Base-by-base conservation (phyloP, 1,140 invertebrate species). In the Bombus waltoni region DNA sequence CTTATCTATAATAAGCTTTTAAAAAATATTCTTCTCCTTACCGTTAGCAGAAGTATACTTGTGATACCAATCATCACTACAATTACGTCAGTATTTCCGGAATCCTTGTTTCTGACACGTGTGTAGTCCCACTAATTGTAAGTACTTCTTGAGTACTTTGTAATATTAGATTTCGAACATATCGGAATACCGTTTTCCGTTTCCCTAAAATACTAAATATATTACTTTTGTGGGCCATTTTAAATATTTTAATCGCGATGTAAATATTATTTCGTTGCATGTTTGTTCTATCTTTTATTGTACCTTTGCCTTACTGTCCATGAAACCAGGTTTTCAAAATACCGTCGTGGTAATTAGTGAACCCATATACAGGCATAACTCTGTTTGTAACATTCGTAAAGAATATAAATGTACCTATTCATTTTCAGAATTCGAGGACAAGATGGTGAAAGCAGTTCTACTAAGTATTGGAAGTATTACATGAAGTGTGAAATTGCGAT, bases 41-140 rank as follows among this genome's bases (percentile, higher is more conserved):
- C 74, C n/a, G 74, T 4, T 28, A 53, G 53, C 13, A 62, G 4
- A 10, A 76, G 0, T 1, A 59, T 40, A 8, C 25, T 18, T 15
- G 22, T 1, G 3, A 28, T 2, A 5, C 0, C 59, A 35, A 28
- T 15, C 0, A 59, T 1, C 35, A 18, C 0, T 0, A 59, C 2
- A n/a, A 0, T 9, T 1, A 18, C 0, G 3, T 1, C 22, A n/a
- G 18, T 3, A 28, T n/a, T 40, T 10, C 53, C 18, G 8, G 1
- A 22, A n/a, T 28, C 2, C 1, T 8, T 59, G 2, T 0, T 13
- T 8, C n/a, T 40, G 13, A 0, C 22, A 3, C 1, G 15, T 25
- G 18, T 40, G 0, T 15, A 9, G 6, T 22, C 28, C 28, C 8
- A n/a, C 2, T n/a, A 76, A 35, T 40, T 4, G 35, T 13, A 76